These are phyloP conservation scores for Pseudachorutes palmiensis DNA, from an alignment of 1,140 invertebrate genomes.

Conservation along the genomic window DNA sequence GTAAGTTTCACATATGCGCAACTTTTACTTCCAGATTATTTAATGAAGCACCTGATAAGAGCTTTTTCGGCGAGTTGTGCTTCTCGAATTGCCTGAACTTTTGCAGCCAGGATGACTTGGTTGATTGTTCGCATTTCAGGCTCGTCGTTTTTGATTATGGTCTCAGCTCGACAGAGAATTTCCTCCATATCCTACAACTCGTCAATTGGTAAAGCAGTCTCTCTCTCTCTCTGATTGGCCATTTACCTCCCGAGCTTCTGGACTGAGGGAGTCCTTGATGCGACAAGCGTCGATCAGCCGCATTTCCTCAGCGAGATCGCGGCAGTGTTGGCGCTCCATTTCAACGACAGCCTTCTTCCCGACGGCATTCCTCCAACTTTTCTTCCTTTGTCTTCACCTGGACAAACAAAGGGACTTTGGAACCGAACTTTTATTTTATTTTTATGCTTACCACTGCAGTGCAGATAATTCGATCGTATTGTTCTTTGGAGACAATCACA, in stretches of 20 bases:
- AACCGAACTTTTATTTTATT: not conserved
- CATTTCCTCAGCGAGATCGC: slow-evolving; percentile 27
- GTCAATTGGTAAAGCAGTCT: not conserved
- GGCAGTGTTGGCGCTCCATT: slow-evolving; percentile 16
- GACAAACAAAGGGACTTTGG: not conserved
- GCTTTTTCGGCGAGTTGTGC: slow-evolving; percentile 34
- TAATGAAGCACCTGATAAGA: slow-evolving; percentile 32
- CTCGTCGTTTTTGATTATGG: slow-evolving; percentile 31
- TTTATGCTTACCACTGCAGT: slow-evolving; percentile 17
- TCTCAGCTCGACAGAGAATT: slow-evolving; percentile 27
- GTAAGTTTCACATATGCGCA: not conserved
- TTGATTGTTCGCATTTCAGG: slow-evolving; percentile 33
- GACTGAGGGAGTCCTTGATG: slow-evolving; percentile 29
- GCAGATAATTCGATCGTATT: slow-evolving; percentile 20
- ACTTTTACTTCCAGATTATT: too few relatives aligned
- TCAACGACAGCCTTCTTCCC: not conserved
- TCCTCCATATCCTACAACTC: slow-evolving; percentile 27
- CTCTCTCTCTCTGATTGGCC: not conserved
- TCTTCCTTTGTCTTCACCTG: slow-evolving; percentile 29
- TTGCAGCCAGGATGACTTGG: slow-evolving; percentile 27
- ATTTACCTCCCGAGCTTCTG: slow-evolving; percentile 30
- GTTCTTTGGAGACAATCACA: slow-evolving; percentile 17
- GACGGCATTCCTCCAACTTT: slow-evolving; percentile 14
- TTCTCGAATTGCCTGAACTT: slow-evolving; percentile 36
- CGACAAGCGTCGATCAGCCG: slow-evolving; percentile 24